Evolutionary conservation across 2,113 vertebrate species (phyloP), one percentile per base, ranked within the genome.

Genomic region (Gymnocephalus cernua): DNA sequence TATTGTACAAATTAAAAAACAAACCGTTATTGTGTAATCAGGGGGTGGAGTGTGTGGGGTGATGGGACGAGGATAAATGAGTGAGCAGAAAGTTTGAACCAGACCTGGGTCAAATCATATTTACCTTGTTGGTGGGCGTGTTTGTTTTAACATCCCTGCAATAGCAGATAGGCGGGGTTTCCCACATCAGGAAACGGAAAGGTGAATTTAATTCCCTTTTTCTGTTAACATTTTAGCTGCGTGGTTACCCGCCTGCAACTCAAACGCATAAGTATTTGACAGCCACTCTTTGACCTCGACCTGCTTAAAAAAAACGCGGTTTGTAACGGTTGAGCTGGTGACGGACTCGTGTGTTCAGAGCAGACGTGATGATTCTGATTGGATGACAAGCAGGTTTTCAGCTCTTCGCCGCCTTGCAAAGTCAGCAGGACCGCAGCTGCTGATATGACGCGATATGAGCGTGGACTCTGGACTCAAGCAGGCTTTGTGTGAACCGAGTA

Each of bases 21-120:
- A 32, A 62, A 19, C 38, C 50, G 67, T 75, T 74, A 27, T 82
- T 54, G 78, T 85, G 80, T 73, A 27, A 83, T 90, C 82, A 75
- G 79, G 83, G 66, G 70, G 54, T 1, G 1, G 29, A 53, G 73
- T n/a, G n/a, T n/a, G n/a, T n/a, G 79, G 70, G 14, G 80, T 41
- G 70, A 77, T 15, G 35, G 57, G 62, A 64, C 48, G 0, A 0
- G 48, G 41, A 58, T 3, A 50, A 44, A 53, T 0, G 21, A 38
- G 47, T 2, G 23, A 78, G 38, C 38, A 11, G 3, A 44, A 59
- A 65, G 27, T 57, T 54, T 41, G n/a, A 81, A 62, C 10, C 77
- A 47, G 66, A 41, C 18, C 45, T 4, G 73, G 47, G 80, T 82
- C 61, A 7, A 3, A 3, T 53, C 25, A 0, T 61, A 10, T 57